Base-by-base conservation (phyloP, 2,113 vertebrate species). In the Choloepus hoffmanni region DNA sequence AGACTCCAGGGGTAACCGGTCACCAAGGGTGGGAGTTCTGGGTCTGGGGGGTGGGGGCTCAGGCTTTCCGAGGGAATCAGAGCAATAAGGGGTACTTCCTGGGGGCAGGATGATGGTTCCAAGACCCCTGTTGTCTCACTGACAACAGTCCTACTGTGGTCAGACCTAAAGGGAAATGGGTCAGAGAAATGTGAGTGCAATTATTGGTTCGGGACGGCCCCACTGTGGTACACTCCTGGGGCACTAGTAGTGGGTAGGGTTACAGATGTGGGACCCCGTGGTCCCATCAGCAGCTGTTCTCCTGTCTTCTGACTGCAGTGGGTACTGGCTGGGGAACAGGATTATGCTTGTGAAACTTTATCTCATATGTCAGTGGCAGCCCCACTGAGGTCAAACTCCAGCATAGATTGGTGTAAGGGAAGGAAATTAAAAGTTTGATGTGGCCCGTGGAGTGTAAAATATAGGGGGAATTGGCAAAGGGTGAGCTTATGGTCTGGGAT, bases 331-430 rank as follows among this genome's bases (percentile, higher is more conserved):
- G 68, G 30, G 70, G 45, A 85, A 43, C 77, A 94, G 26, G 14
- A 21, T 74, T 43, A 43, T 82, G 79, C 74, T 87, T 50, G 36
- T 5, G 70, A 68, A 48, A 89, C 67, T 14, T 82, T 0, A 0
- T 99, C 95, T 99, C 98, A 93, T 99, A 99, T 0, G 98, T 99
- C 98, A 99, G 99, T 87, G 99, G 99, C 96, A 99, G 99, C 95
- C 98, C 99, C 10, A 99, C 99, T 1, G 98, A 99, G 98, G 99
- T 99, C 82, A 16, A 2, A 76, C 67, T 73, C n/a, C 72, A 60
- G n/a, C 67, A 67, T 36, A 79, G 62, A 73, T 72, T 82, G 53
- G 50, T 92, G 28, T 15, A 36, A 88, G 86, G n/a, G 58, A 79
- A 92, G 50, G 45, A 70, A 48, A 70, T 62, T 43, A 79, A 78